A percentile compares a stretch with the other conserved stretches of the same genome.
These are phyloP conservation scores for Zygaena filipendulae DNA, from an alignment of 2,888 invertebrate genomes.

Conservation along the genomic window DNA sequence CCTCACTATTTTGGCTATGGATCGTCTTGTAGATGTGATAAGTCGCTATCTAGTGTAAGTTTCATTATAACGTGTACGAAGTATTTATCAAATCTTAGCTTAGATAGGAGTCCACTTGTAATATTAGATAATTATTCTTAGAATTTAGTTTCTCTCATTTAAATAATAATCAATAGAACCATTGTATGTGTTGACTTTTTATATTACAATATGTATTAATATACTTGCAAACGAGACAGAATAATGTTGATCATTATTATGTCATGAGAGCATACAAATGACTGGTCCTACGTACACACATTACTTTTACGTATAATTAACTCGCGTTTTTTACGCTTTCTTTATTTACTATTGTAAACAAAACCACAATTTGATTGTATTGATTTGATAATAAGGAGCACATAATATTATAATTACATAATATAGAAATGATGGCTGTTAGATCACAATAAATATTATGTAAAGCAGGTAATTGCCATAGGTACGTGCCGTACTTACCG, in stretches of 20 bases:
- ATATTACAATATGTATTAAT: slow-evolving; percentile 5
- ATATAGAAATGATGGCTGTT: too few species aligned
- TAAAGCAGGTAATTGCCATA: too few species aligned
- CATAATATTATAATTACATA: too few species aligned
- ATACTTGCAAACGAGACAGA: slow-evolving; percentile 10
- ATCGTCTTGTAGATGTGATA: slow-evolving; percentile 60
- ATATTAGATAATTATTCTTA: slow-evolving; percentile 40
- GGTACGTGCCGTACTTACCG: too few species aligned
- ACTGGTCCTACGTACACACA: too few species aligned
- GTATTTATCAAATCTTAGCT: slow-evolving; percentile 58
- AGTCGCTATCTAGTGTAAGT: slow-evolving; percentile 51
- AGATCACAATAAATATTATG: too few species aligned
- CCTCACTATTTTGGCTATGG: slow-evolving; percentile 45
- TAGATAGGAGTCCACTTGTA: slow-evolving; percentile 51
- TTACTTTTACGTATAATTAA: slow-evolving; percentile 20
- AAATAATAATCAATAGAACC: slow-evolving; percentile 27
- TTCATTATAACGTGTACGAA: slow-evolving; percentile 47
- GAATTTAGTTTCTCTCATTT: slow-evolving; percentile 30
- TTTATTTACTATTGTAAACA: too few species aligned
- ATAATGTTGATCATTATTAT: too few species aligned
- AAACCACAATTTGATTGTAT: too few species aligned
- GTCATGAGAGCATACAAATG: too few species aligned
- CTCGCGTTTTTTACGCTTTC: slow-evolving; percentile 26
- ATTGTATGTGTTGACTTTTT: slow-evolving; percentile 6
- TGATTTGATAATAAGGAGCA: too few species aligned